Percentiles rank a stretch among this genome's conserved stretches.
These are phyloP conservation scores for Tamandua tetradactyla DNA, from an alignment of 2,797 vertebrate genomes.

Conservation along the genomic window DNA sequence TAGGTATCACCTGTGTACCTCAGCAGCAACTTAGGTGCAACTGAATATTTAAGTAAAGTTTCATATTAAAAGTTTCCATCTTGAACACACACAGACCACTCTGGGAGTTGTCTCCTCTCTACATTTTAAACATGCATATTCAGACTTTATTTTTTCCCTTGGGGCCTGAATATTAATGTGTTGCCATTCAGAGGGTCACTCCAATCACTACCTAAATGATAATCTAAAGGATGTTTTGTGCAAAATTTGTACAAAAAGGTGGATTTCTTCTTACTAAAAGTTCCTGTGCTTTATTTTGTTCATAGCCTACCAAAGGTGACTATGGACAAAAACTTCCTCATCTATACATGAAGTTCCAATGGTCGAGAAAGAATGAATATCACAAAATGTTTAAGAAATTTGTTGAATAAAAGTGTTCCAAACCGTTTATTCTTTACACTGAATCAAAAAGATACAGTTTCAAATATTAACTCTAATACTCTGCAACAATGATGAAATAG, in stretches of 20 bases:
- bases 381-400: background rate
- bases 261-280: background rate
- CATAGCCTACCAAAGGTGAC: background rate
- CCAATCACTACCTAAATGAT: background rate
- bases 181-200: background rate
- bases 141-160: background rate
- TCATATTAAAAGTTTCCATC: background rate
- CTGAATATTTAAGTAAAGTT: background rate
- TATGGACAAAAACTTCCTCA: background rate
- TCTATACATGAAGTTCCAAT: background rate
- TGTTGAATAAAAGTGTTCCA: background rate
- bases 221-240: background rate
- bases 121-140: background rate
- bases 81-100: background rate
- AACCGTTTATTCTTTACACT: background rate
- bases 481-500: background rate
- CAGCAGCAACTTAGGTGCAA: background rate
- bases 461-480: background rate
- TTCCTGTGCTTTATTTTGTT: background rate
- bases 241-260: background rate
- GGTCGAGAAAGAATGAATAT: background rate
- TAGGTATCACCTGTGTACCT: background rate
- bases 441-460: background rate
- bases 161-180: background rate
- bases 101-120: background rate